A percentile compares a stretch with the other conserved stretches of the same genome.
phyloP scores from a whole-genome alignment of 2,113 vertebrate genomes.

The Fregata magnificens region DNA sequence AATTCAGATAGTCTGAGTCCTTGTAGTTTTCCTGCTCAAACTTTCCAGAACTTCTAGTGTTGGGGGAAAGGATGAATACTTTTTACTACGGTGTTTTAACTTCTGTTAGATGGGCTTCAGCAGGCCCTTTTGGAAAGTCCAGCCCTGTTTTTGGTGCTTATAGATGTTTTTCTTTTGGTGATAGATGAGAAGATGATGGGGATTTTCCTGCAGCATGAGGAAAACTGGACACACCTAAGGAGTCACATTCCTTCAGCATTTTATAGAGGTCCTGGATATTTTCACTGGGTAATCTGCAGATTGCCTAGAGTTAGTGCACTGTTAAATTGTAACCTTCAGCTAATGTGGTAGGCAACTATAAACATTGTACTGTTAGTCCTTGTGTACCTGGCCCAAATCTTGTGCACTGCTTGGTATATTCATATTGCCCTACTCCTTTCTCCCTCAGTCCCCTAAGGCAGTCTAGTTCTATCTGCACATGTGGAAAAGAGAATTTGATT shows the following conservation, averaged over 20 bases:
- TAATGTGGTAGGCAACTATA: not conserved
- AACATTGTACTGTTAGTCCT: not conserved
- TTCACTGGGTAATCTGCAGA: not conserved
- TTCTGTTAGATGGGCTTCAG: not conserved
- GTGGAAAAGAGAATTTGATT: not conserved
- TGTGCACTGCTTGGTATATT: not conserved
- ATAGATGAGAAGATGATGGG: not conserved
- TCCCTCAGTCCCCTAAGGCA: not conserved
- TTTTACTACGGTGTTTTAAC: not conserved
- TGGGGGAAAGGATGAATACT: not conserved
- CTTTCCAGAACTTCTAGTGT: not conserved
- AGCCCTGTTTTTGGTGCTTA: not conserved
- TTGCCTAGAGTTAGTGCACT: not conserved
- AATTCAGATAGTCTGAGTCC: not conserved
- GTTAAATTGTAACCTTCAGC: not conserved
- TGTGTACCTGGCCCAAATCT: not conserved
- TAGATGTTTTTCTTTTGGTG: not conserved
- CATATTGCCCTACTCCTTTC: not conserved
- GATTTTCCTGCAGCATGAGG: not conserved
- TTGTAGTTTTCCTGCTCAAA: not conserved
- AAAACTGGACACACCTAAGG: not conserved
- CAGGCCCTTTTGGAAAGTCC: not conserved
- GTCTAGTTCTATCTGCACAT: not conserved
- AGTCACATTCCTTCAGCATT: not conserved
- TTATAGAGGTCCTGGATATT: not conserved